Evolutionary conservation across 1,140 invertebrate species (phyloP).

Genomic region (Acyrthosiphon pisum): DNA sequence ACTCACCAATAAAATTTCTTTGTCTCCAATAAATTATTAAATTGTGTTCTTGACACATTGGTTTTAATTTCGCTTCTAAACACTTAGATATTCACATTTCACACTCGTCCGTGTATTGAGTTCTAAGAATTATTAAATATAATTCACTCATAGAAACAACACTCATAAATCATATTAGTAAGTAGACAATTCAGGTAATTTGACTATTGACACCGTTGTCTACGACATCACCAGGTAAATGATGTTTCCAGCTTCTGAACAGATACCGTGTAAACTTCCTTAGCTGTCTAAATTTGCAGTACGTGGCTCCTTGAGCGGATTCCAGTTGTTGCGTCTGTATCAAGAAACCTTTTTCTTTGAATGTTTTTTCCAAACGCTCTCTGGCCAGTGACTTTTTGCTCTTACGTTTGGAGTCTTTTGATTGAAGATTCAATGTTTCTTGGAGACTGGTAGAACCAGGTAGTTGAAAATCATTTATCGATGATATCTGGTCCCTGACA

Average conservation of each 20-base stretch:
- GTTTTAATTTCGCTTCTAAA: background rate
- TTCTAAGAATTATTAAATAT: background rate
- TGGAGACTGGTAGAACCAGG: background rate
- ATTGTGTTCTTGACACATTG: background rate
- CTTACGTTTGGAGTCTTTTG: constrained; percentile 66
- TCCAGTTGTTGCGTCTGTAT: constrained; percentile 92
- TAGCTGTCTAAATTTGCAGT: constrained; percentile 90
- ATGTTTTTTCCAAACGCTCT: constrained; percentile 88
- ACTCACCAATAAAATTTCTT: background rate
- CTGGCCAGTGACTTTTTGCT: constrained; percentile 82
- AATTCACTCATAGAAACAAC: constrained; percentile 8
- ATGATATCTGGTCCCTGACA: constrained; percentile 65
- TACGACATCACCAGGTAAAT: constrained; percentile 79
- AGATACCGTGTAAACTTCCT: constrained; percentile 90
- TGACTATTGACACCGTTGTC: constrained; percentile 60
- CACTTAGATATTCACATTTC: background rate
- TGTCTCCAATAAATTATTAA: background rate
- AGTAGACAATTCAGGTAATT: background rate
- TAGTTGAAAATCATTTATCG: background rate
- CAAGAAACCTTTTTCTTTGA: constrained; percentile 89
- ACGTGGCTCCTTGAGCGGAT: constrained; percentile 89
- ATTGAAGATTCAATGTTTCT: constrained; percentile 14
- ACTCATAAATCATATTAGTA: background rate
- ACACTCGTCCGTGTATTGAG: background rate
- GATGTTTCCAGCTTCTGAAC: constrained; percentile 92